These are phyloP conservation scores for Tapirus terrestris DNA, from an alignment of 2,113 vertebrate species.

Conservation along the genomic window DNA sequence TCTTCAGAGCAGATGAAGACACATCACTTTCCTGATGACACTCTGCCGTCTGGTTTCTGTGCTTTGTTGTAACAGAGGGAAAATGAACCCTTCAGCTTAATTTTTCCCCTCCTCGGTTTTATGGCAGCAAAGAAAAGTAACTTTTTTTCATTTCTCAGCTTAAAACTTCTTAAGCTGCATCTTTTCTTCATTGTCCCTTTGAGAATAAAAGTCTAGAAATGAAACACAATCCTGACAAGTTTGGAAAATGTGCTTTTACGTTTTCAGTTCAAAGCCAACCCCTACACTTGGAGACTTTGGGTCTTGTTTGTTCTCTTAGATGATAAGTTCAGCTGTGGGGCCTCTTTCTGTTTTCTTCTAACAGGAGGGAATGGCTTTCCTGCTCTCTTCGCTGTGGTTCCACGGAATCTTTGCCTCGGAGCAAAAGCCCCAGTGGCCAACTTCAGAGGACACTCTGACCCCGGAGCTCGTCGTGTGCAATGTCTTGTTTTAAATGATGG, in stretches of 20 bases:
- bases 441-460: not conserved
- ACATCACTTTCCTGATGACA: not conserved
- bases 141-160: not conserved
- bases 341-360: not conserved
- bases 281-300: not conserved
- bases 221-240: constrained; percentile 49
- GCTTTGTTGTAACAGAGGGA: constrained; percentile 73
- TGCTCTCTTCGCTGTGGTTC: not conserved
- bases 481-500: not conserved
- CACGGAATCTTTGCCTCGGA: not conserved
- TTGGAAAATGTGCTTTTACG: constrained; percentile 45
- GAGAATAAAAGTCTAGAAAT: constrained; percentile 58
- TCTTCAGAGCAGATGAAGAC: constrained; percentile 71
- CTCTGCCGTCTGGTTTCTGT: constrained; percentile 68
- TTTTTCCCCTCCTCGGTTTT: not conserved
- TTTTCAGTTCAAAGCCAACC: not conserved
- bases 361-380: not conserved
- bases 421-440: not conserved
- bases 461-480: not conserved
- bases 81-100: not conserved
- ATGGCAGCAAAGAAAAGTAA: not conserved
- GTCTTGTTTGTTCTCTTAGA: not conserved
- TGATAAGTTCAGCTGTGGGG: not conserved
- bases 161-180: not conserved
- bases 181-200: constrained; percentile 9